Evolutionary conservation across 2,888 invertebrate genomes (phyloP), one percentile per base, ranked within the genome.

Genomic region (Pollenia griseotomentosa): DNA sequence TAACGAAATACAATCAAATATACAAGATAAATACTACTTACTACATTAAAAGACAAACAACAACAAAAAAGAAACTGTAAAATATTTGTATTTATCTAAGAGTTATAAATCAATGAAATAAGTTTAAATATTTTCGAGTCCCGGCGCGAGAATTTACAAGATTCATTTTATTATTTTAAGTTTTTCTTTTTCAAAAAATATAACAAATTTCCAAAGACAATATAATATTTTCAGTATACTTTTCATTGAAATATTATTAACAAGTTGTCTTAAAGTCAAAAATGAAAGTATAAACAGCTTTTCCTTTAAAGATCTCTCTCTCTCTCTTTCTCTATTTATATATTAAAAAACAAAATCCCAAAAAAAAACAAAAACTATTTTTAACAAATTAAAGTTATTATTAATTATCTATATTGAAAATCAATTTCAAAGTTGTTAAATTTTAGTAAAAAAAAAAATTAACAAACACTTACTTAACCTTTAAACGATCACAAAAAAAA

Each of bases 221-320:
- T 75, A 70, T 61, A 71, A 48, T 71, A 84, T 80, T 73, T 81
- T 85, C 70, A 57, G 44, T 68, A 84, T 83, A 83, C 12, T 82
- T 63, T 77, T 83, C 46, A 71, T 83, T 88, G 89, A 90, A 87
- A 89, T 89, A 89, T 89, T 57, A 70, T 82, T 66, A 75, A 68
- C 40, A 19, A 70, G 11, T 77, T 65, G 77, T 83, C 78, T 83
- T 70, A 16, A 66, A 79, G 70, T 6, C 9, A 48, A 44, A 42
- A 59, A 40, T 51, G 65, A 66, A 71, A 74, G 42, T 57, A 71
- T 46, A 63, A 70, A 79, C 59, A 80, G 79, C 55, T 84, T 83
- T 84, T 81, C 70, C 68, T 83, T 80, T 80, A 71, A 71, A 75
- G 63, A 80, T 83, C 80, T 86, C 83, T 74, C 61, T 55, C 44